Evolutionary conservation across 2,888 invertebrate genomes (phyloP), one percentile per base, ranked within the genome.

Genomic region (Xestia rhomboidea): DNA sequence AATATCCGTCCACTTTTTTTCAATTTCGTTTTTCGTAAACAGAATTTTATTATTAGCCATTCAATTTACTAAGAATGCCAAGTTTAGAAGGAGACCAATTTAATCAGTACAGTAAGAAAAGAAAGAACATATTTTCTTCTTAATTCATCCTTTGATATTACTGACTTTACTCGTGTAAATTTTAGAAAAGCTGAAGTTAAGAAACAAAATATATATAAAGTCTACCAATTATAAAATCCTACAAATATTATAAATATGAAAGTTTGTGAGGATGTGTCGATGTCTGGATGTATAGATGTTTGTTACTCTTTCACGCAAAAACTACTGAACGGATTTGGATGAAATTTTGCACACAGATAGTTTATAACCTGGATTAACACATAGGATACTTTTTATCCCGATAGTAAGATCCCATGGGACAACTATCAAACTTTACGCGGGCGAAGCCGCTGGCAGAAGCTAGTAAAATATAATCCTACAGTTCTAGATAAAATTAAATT

Each of bases 41-140:
- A 73, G 27, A 51, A 63, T 57, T 80, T 24, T 64, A 57, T 78
- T 80, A 24, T 30, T 57, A 63, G 38, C 15, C 30, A 18, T 69
- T 34, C 11, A 51, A 79, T 74, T 78, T 66, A 54, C 41, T 49
- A 41, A 57, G 60, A 74, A 69, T 34, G 4, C 51, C 27, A 77
- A 60, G 7, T 76, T 64, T 49, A 34, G 34, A 41, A 72, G 13
- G n/a, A 38, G 24, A 15, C 41, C 27, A 78, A 69, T 69, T 78
- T 78, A 54, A 73, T 83, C 21, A 73, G 24, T 62, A 34, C 21
- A 73, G 24, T 62, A 34, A 57, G 24, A 41, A 27, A 62, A 70
- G 24, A 71, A 70, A 34, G 41, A 18, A 18, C 8, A 46, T 11
- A 49, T 18, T 57, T 68, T 54, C 6, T 38, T 63, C 49, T 49